Conservation (phyloP, 2,888 invertebrate genomes). For the Parochlus steinenii region DNA sequence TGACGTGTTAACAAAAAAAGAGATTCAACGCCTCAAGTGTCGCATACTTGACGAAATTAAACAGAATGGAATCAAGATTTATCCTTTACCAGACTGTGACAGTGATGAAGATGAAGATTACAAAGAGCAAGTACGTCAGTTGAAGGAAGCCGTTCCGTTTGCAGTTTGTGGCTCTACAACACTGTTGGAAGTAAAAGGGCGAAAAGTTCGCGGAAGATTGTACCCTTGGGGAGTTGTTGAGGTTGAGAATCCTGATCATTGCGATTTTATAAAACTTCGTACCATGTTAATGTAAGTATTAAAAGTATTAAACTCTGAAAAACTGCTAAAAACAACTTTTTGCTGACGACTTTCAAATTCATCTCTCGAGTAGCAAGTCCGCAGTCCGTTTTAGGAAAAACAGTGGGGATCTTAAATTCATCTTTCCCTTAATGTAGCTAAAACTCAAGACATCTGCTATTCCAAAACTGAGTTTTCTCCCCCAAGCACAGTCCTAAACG, state of each 20-base stretch:
- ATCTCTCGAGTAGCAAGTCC: too few species aligned
- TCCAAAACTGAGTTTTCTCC: too few species aligned
- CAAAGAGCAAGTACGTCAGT: slow-evolving; percentile 77
- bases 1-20: slow-evolving; percentile 85
- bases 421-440: too few species aligned
- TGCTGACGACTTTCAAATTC: too few species aligned
- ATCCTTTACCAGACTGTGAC: slow-evolving; percentile 89
- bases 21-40: slow-evolving; percentile 70
- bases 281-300: slow-evolving; percentile 78
- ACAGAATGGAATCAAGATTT: slow-evolving; percentile 81
- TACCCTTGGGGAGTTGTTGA: slow-evolving; percentile 99
- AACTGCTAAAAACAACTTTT: too few species aligned
- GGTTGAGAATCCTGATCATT: slow-evolving; percentile 95
- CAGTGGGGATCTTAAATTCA: too few species aligned
- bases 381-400: too few species aligned
- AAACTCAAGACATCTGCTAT: too few species aligned
- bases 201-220: slow-evolving; percentile 80
- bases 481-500: too few species aligned
- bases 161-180: slow-evolving; percentile 95
- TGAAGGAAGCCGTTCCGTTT: slow-evolving; percentile 91
- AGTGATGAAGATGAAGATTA: slow-evolving; percentile 92
- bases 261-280: slow-evolving; percentile 92
- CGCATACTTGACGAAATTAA: slow-evolving; percentile 84
- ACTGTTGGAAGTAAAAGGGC: slow-evolving; percentile 77
- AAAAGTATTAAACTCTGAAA: too few species aligned